A percentile compares a stretch with the other conserved stretches of the same genome.
Evolutionary conservation across 1,140 invertebrate species (phyloP).

Genomic region (Zaprionus lachaisei): DNA sequence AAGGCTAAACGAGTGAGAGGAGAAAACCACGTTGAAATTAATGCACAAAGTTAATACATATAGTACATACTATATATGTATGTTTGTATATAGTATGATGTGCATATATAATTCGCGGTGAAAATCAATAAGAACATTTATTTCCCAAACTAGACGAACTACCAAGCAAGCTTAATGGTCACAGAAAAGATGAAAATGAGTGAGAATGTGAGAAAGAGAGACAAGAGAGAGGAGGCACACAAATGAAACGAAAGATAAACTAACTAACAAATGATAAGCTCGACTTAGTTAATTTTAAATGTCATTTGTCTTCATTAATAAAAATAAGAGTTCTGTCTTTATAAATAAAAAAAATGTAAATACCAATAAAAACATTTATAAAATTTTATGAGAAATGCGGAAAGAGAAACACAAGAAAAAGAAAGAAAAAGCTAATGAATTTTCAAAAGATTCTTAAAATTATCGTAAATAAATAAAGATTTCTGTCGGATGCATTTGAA

Average conservation of each 20-base stretch:
- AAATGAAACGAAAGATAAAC: too few relatives aligned
- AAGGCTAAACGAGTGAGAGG: not conserved
- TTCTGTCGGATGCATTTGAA: not conserved
- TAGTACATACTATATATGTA: not conserved
- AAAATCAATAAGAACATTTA: not conserved
- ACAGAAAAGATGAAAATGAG: not conserved
- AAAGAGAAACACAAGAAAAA: too few relatives aligned
- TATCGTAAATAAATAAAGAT: not conserved
- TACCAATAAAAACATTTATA: too few relatives aligned
- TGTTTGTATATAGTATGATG: not conserved
- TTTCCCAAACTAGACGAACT: not conserved
- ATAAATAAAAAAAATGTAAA: too few relatives aligned
- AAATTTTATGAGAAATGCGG: too few relatives aligned
- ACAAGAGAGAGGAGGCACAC: not conserved
- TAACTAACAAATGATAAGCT: too few relatives aligned
- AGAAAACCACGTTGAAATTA: conserved; percentile 22
- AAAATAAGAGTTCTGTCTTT: too few relatives aligned
- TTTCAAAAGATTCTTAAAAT: not conserved
- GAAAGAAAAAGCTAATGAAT: too few relatives aligned
- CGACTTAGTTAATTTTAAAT: too few relatives aligned
- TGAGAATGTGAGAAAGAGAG: not conserved
- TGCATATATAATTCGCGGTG: not conserved
- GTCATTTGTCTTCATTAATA: too few relatives aligned
- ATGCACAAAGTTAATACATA: conserved; percentile 11
- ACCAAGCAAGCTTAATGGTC: not conserved